Percentiles rank a stretch among this genome's conserved stretches.
Evolutionary conservation across 2,888 invertebrate species (phyloP).

Genomic region (Harpagoxenus sublaevis): DNA sequence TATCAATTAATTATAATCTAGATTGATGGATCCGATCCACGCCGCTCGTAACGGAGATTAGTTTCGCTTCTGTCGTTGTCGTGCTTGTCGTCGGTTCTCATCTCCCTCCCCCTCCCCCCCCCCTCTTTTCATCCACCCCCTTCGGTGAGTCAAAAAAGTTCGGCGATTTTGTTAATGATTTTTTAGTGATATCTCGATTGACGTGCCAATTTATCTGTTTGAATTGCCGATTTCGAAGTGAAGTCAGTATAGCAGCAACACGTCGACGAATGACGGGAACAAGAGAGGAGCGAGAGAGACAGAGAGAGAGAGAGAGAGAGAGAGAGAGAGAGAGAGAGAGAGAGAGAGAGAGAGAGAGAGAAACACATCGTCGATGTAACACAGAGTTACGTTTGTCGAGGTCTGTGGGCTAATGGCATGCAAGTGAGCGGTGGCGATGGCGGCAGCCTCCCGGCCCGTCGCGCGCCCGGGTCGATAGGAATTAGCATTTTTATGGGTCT

Average conservation of each 20-base stretch:
- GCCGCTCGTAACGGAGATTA: constrained; percentile 83
- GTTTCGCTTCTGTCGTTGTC: constrained; percentile 84
- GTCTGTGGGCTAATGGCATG: constrained; percentile 86
- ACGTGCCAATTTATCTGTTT: neutral
- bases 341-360: constrained; percentile 28
- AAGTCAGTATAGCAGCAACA: neutral
- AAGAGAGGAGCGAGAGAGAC: constrained; percentile 40
- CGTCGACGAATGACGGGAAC: neutral
- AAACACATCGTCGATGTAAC: constrained; percentile 56
- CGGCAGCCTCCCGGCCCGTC: constrained; percentile 72
- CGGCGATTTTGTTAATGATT: neutral
- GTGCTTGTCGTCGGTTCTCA: constrained; percentile 36
- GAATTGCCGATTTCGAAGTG: neutral
- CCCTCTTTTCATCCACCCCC: neutral
- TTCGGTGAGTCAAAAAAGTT: constrained; percentile 12
- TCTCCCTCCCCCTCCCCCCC: too few relatives aligned
- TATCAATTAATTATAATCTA: constrained; percentile 87
- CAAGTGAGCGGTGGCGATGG: constrained; percentile 79
- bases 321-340: constrained; percentile 56
- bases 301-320: constrained; percentile 39
- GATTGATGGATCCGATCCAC: constrained; percentile 86
- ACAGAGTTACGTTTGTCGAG: constrained; percentile 78
- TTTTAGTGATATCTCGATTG: neutral
- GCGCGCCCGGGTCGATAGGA: constrained; percentile 84
- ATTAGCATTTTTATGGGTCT: constrained; percentile 87